Conservation (phyloP, 2,797 vertebrate species). For the Enteromius trimaculatus region DNA sequence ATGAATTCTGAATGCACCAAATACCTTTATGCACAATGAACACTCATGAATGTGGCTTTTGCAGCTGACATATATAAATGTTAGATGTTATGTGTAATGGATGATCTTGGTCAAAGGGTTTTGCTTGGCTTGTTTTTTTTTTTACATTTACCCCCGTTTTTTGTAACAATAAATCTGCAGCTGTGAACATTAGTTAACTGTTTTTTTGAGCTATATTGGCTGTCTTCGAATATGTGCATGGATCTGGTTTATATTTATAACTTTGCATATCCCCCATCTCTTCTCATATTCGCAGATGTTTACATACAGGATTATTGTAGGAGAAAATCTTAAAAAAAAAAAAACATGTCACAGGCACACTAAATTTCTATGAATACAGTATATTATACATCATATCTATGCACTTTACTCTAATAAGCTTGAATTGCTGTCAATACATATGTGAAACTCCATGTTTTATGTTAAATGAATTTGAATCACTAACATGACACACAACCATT, state of each 20-base stretch:
- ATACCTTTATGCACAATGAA: neutral
- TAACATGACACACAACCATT: neutral
- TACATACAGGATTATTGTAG: neutral
- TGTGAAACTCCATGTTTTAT: neutral
- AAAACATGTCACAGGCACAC: neutral
- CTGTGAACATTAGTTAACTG: constrained; percentile 12
- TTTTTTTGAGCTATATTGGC: constrained; percentile 19
- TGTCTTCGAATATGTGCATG: constrained; percentile 18
- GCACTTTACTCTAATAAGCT: neutral
- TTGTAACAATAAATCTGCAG: constrained; percentile 31
- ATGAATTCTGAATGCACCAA: neutral
- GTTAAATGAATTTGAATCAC: neutral
- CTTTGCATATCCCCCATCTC: neutral
- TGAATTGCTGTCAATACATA: neutral
- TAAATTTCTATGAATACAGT: neutral
- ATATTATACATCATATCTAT: neutral
- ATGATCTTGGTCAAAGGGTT: constrained; percentile 40
- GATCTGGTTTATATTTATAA: neutral
- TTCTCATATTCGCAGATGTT: neutral
- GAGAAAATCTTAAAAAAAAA: neutral
- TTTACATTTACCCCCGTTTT: neutral
- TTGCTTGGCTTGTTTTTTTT: constrained; percentile 38
- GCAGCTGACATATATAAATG: constrained; percentile 39
- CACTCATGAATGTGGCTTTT: constrained; percentile 38
- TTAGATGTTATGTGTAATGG: constrained; percentile 46